Conservation (phyloP, 2,113 vertebrate genomes). For the Gymnorhina tibicen region DNA sequence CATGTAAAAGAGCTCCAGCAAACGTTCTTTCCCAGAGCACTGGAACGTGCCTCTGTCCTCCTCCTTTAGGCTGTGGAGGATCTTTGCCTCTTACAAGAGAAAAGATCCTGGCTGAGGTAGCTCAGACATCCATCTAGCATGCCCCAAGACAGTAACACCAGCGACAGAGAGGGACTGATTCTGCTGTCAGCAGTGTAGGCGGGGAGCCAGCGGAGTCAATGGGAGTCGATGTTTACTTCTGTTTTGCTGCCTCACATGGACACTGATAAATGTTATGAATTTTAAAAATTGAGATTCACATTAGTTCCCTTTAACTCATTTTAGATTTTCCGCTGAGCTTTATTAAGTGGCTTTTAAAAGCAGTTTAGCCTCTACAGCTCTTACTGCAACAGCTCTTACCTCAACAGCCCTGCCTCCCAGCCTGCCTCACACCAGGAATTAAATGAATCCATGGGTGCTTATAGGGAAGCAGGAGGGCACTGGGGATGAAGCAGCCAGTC, state of each 20-base stretch:
- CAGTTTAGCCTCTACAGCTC: neutral
- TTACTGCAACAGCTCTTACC: neutral
- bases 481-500: rapidly evolving
- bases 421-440: rapidly evolving
- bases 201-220: neutral
- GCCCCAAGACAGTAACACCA: neutral
- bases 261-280: constrained; percentile 61
- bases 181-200: neutral
- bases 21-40: neutral
- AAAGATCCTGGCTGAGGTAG: neutral
- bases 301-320: constrained; percentile 45
- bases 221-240: constrained; percentile 38
- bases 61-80: neutral
- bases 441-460: neutral
- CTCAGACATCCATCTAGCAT: constrained; percentile 12
- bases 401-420: neutral
- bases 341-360: constrained; percentile 61
- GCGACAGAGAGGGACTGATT: neutral
- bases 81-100: constrained; percentile 9
- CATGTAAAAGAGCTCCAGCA: constrained; percentile 20
- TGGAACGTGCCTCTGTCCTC: neutral
- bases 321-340: constrained; percentile 54
- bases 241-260: neutral
- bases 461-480: neutral
- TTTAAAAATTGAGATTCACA: constrained; percentile 52